phyloP scores from a whole-genome alignment of 2,113 vertebrate genomes.

The Thunnus maccoyii region DNA sequence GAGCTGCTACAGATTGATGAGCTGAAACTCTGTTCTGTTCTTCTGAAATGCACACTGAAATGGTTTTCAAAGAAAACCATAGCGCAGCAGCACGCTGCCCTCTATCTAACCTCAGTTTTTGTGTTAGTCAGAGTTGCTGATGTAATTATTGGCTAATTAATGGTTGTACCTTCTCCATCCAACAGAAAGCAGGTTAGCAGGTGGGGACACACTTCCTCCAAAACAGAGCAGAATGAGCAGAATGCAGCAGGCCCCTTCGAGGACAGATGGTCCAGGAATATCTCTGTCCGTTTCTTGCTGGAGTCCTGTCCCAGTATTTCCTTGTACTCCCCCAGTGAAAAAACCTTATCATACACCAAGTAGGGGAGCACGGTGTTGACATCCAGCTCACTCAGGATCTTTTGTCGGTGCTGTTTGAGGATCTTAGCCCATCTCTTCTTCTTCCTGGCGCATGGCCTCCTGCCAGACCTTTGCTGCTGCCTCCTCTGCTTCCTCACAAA shows the following conservation, averaged over 20 bases:
- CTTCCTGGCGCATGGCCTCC: conserved; percentile 81
- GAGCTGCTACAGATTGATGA: conserved; percentile 5
- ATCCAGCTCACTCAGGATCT: conserved; percentile 87
- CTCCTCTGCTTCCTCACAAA: conserved; percentile 85
- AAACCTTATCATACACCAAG: conserved; percentile 89
- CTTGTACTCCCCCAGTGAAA: conserved; percentile 91
- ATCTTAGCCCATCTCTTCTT: conserved; percentile 86
- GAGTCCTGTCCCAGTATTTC: conserved; percentile 88
- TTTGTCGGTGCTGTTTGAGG: conserved; percentile 85
- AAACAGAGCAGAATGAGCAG: conserved; percentile 88
- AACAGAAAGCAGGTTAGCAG: conserved; percentile 91
- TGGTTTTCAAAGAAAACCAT: neutral
- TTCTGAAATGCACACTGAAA: neutral
- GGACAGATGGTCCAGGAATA: conserved; percentile 89
- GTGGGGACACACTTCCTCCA: conserved; percentile 92
- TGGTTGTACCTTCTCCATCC: conserved; percentile 89
- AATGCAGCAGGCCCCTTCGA: conserved; percentile 90
- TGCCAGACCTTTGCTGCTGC: conserved; percentile 68
- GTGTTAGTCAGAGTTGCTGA: neutral
- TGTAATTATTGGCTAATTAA: conserved; percentile 31
- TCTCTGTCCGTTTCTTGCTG: conserved; percentile 81
- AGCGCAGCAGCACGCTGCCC: neutral
- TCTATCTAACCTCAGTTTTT: conserved; percentile 12
- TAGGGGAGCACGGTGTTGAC: conserved; percentile 88
- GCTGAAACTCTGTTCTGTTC: neutral